A percentile compares a stretch with the other conserved stretches of the same genome.
Conservation (phyloP, 2,888 invertebrate species). For the Tinea pellionella region DNA sequence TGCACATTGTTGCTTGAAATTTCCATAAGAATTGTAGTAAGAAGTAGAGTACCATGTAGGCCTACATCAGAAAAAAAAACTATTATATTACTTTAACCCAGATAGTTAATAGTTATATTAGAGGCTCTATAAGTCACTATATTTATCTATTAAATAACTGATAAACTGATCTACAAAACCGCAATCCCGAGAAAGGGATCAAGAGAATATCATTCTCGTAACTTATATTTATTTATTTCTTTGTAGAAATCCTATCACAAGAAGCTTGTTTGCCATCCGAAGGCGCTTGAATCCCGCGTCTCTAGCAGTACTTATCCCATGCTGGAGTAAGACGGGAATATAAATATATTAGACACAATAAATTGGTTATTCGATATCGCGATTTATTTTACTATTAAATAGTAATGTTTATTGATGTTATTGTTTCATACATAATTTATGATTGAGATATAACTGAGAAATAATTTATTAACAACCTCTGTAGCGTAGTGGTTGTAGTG, state of each 20-base stretch:
- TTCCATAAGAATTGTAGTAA: no score
- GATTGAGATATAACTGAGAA: no score
- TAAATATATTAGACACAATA: background rate
- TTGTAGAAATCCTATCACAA: conserved; percentile 6
- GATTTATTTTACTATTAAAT: background rate
- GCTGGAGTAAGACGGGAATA: background rate
- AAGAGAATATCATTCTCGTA: background rate
- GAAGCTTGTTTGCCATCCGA: conserved; percentile 6
- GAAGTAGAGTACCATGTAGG: no score
- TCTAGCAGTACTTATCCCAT: background rate
- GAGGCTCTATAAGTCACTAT: no score
- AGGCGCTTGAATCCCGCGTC: background rate
- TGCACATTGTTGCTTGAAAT: no score
- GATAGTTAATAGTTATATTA: no score
- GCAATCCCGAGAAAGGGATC: background rate
- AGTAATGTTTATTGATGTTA: background rate
- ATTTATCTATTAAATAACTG: no score
- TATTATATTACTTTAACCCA: no score
- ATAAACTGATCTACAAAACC: background rate
- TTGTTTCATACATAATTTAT: no score
- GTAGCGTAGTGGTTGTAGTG: no score
- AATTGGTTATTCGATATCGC: background rate
- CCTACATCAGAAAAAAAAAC: no score
- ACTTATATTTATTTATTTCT: conserved; percentile 5
- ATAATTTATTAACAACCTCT: no score